Percentiles rank a stretch among this genome's conserved stretches.
Conservation (phyloP, 2,888 invertebrate species). For the Drosophila lacicola region DNA sequence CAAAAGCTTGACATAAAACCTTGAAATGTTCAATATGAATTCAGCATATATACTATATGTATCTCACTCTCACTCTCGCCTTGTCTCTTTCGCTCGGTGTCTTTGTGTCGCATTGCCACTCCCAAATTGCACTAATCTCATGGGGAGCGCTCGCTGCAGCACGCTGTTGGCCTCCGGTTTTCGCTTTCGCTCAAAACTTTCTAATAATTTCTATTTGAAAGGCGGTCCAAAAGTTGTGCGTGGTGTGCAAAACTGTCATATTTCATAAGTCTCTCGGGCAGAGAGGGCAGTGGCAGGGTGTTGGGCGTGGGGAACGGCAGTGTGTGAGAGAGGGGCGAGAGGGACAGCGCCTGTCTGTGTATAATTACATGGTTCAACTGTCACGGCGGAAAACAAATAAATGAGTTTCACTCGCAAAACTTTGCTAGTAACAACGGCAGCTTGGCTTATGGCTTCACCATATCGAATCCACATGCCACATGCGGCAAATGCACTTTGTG, state of each 20-base stretch:
- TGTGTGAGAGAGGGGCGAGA: background rate
- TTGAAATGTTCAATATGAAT: constrained; percentile 65
- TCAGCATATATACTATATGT: constrained; percentile 2
- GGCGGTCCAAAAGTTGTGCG: constrained; percentile 69
- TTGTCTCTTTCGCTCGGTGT: constrained; percentile 3
- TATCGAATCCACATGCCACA: constrained; percentile 19
- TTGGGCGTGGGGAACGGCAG: background rate
- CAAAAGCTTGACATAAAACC: constrained; percentile 57
- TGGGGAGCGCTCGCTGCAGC: constrained; percentile 35
- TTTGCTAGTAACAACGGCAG: constrained; percentile 35
- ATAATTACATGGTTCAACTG: constrained; percentile 80
- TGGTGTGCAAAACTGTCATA: constrained; percentile 77
- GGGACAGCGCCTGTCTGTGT: constrained; percentile 58
- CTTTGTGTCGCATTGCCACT: constrained; percentile 10
- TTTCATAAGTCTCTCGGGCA: constrained; percentile 65
- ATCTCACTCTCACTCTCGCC: background rate
- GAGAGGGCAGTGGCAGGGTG: background rate
- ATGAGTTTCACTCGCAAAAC: constrained; percentile 66
- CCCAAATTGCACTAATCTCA: constrained; percentile 60
- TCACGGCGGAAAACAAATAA: constrained; percentile 75
- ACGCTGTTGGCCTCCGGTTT: constrained; percentile 19
- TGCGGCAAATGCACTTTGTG: constrained; percentile 49
- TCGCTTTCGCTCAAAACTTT: constrained; percentile 72
- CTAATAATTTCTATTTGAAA: constrained; percentile 77
- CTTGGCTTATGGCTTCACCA: constrained; percentile 33